Percentiles rank a stretch among this genome's conserved stretches.
These are phyloP conservation scores for Isoperla grammatica DNA, from an alignment of 2,888 invertebrate genomes.

Conservation along the genomic window DNA sequence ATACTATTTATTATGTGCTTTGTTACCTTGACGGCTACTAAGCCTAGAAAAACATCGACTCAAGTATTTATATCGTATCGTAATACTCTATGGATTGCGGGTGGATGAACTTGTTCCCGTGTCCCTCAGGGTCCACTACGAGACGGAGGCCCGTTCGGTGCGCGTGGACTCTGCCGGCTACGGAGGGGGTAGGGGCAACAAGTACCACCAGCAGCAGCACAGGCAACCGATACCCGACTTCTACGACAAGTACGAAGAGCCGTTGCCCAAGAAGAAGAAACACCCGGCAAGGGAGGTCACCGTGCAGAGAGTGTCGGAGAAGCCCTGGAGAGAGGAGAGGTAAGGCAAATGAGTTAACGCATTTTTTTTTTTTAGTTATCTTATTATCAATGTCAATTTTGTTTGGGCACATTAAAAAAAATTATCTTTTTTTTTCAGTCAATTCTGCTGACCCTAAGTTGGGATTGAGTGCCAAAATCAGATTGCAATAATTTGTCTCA, in stretches of 20 bases:
- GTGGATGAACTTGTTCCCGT: no score
- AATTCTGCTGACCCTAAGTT: no score
- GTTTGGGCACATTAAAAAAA: background rate
- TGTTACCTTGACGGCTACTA: no score
- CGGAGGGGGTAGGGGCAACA: conserved; percentile 38
- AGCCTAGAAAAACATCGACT: no score
- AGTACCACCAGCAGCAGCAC: conserved; percentile 20
- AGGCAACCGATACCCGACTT: conserved; percentile 22
- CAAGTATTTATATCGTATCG: no score
- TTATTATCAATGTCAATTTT: no score
- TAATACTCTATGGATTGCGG: no score
- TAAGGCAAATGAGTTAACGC: no score
- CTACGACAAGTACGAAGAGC: conserved; percentile 43
- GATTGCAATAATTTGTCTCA: no score
- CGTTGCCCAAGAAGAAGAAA: conserved; percentile 27
- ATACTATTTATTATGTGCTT: no score
- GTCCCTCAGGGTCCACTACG: conserved; percentile 42
- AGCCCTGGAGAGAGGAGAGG: conserved; percentile 40
- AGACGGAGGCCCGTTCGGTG: conserved; percentile 38
- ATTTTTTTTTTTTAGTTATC: no score
- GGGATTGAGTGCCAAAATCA: no score
- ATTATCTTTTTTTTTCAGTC: conserved; percentile 6
- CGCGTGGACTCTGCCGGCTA: conserved; percentile 37
- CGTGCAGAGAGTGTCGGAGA: conserved; percentile 62
- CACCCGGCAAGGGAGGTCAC: conserved; percentile 60